Percentiles rank a stretch among this genome's conserved stretches.
Evolutionary conservation across 2,888 invertebrate species (phyloP).

Genomic region (Holacanthella duospinosa): DNA sequence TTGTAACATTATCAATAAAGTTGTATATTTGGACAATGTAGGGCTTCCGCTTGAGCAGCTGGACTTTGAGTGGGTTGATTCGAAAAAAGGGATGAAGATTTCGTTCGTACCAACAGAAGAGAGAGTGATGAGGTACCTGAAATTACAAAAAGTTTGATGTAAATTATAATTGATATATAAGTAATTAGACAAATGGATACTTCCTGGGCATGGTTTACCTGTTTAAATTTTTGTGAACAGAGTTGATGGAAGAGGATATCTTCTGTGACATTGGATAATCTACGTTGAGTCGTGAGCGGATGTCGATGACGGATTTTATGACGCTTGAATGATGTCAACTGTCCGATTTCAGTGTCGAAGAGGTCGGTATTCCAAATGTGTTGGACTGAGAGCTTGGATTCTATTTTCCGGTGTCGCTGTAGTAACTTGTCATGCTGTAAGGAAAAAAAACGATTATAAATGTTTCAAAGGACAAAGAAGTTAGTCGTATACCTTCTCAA

Average conservation of each 20-base stretch:
- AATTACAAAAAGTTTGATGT: background rate
- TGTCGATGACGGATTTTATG: background rate
- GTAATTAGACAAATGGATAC: background rate
- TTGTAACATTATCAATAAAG: slow-evolving; percentile 11
- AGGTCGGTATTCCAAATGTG: background rate
- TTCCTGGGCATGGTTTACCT: too few species aligned
- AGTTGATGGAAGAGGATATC: background rate
- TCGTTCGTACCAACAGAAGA: slow-evolving; percentile 7
- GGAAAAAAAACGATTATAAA: background rate
- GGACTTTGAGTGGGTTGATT: slow-evolving; percentile 19
- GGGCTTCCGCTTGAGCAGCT: slow-evolving; percentile 16
- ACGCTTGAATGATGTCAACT: background rate
- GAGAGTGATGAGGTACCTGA: background rate
- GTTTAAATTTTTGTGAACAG: background rate
- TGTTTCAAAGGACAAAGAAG: background rate
- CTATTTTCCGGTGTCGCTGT: background rate
- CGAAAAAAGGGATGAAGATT: slow-evolving; percentile 14
- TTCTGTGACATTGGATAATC: background rate
- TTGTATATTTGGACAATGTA: slow-evolving; percentile 19
- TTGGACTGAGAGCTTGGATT: background rate
- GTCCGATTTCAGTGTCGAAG: background rate
- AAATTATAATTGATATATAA: background rate
- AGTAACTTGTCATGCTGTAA: background rate
- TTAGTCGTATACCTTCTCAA: background rate
- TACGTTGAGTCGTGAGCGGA: background rate